phyloP scores from a whole-genome alignment of 2,797 vertebrate species.

The Enteromius paludinosus region DNA sequence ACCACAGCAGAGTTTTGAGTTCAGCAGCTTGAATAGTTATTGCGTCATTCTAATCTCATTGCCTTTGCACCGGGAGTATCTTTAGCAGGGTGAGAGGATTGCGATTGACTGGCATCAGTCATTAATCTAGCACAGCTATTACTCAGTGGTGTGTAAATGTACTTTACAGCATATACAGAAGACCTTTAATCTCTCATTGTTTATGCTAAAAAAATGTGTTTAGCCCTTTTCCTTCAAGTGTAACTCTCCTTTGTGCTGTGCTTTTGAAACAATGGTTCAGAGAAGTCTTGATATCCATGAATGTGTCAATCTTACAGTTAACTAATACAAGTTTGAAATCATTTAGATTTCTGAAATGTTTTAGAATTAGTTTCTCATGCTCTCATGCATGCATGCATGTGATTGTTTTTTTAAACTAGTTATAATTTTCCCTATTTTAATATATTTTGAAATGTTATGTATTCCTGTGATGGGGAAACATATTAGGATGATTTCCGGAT shows the following conservation, averaged over 20 bases:
- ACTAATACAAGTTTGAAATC: not conserved
- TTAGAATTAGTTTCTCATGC: not conserved
- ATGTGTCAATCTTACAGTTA: not conserved
- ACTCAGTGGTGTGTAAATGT: constrained; percentile 35
- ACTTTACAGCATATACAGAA: not conserved
- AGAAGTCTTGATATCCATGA: not conserved
- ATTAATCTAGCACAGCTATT: constrained; percentile 47
- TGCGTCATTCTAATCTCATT: constrained; percentile 55
- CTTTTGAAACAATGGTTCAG: not conserved
- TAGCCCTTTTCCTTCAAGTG: not conserved
- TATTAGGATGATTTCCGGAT: not conserved
- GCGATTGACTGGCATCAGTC: constrained; percentile 71
- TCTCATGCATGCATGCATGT: no score
- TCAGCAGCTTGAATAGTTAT: constrained; percentile 28
- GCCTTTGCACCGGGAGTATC: constrained; percentile 41
- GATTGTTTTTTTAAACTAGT: not conserved
- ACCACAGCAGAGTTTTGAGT: constrained; percentile 1
- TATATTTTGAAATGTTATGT: not conserved
- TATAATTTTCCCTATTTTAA: not conserved
- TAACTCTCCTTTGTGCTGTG: not conserved
- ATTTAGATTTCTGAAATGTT: not conserved
- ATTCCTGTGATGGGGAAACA: not conserved
- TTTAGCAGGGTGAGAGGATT: constrained; percentile 67
- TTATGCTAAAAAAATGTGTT: not conserved
- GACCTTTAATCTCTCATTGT: not conserved